phyloP scores from a whole-genome alignment of 2,797 vertebrate species.

The Crocidura indochinensis region DNA sequence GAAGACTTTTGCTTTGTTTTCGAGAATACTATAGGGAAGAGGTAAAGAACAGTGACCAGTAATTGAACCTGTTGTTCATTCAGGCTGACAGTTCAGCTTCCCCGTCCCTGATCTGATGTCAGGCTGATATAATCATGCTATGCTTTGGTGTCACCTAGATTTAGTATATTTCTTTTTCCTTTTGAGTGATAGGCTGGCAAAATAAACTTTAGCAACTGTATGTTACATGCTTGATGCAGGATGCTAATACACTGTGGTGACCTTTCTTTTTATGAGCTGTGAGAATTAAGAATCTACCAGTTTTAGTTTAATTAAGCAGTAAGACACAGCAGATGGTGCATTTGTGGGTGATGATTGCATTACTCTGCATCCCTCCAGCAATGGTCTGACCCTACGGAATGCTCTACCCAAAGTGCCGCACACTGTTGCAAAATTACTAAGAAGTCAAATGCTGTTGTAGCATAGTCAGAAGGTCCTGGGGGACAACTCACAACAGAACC shows the following conservation, averaged over 20 bases:
- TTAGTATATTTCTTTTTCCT: conserved; percentile 16
- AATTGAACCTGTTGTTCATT: fast-evolving
- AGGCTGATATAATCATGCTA: background rate
- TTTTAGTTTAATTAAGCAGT: conserved; percentile 91
- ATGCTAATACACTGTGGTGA: conserved; percentile 85
- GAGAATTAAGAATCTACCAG: conserved; percentile 89
- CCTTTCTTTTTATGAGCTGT: conserved; percentile 91
- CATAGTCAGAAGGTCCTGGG: conserved; percentile 45
- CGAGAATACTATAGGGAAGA: background rate
- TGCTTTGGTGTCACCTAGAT: background rate
- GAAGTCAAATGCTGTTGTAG: conserved; percentile 34
- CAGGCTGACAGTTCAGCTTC: background rate
- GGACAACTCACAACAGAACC: conserved; percentile 18
- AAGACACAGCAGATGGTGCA: conserved; percentile 90
- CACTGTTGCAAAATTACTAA: conserved; percentile 60
- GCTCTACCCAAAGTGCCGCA: conserved; percentile 34
- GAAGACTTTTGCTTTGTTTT: background rate
- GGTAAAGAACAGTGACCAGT: background rate
- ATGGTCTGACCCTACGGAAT: conserved; percentile 64
- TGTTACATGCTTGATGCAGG: conserved; percentile 77
- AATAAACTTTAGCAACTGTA: conserved; percentile 70
- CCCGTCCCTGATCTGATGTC: background rate
- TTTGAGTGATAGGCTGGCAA: conserved; percentile 68
- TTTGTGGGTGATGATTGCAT: conserved; percentile 88
- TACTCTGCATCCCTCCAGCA: conserved; percentile 86